Conservation (phyloP, 2,797 vertebrate species). For the Sylvilagus floridanus region DNA sequence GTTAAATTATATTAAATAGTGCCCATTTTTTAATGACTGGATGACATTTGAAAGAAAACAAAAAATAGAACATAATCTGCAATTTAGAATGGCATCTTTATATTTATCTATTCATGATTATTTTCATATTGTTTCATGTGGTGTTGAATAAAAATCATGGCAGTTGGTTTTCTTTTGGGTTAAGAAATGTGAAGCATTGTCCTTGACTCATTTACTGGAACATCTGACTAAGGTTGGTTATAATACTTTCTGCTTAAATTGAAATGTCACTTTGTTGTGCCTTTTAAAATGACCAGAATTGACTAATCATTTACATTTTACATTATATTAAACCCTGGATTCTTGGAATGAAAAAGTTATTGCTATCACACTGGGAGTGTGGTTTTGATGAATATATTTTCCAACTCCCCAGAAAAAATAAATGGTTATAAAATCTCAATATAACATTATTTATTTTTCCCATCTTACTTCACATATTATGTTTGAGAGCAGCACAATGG, state of each 20-base stretch:
- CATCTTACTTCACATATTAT: neutral
- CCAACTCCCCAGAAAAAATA: neutral
- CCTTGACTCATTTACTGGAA: constrained; percentile 55
- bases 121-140: constrained; percentile 24
- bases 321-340: constrained; percentile 59
- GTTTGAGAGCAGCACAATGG: constrained; percentile 22
- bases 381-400: constrained; percentile 43
- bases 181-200: constrained; percentile 43
- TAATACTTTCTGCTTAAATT: constrained; percentile 53
- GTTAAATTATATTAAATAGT: neutral
- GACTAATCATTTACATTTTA: constrained; percentile 71
- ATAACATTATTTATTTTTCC: constrained; percentile 40
- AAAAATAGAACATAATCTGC: neutral
- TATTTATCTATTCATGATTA: constrained; percentile 16
- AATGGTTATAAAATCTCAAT: constrained; percentile 41
- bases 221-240: constrained; percentile 45
- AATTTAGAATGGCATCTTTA: constrained; percentile 22
- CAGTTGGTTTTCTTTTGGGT: constrained; percentile 53
- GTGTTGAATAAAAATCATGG: constrained; percentile 43
- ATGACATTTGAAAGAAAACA: constrained; percentile 39
- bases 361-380: neutral
- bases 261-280: constrained; percentile 65
- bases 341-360: constrained; percentile 53
- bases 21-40: neutral
- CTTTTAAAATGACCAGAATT: constrained; percentile 67